Percentiles rank a stretch among this genome's conserved stretches.
phyloP scores from a whole-genome alignment of 1,140 invertebrate genomes.

The Neoseiulus cucumeris region DNA sequence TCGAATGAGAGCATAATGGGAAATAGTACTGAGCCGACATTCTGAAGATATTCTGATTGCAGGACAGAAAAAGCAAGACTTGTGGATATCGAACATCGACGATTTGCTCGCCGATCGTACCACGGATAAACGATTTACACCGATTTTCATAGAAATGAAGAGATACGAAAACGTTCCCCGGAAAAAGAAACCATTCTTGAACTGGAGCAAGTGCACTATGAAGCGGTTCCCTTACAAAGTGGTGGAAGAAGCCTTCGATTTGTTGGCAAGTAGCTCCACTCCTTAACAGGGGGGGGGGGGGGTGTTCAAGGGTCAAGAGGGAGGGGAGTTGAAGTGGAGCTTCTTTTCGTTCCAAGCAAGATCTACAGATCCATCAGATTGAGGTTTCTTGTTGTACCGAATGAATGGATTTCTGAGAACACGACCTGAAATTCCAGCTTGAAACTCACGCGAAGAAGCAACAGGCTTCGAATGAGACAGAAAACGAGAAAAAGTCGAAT shows the following conservation, averaged over 20 bases:
- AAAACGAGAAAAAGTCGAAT: neutral
- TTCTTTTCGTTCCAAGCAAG: too few relatives aligned
- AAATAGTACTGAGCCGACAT: too few relatives aligned
- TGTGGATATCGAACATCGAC: neutral
- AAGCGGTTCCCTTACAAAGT: neutral
- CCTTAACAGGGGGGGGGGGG: too few relatives aligned
- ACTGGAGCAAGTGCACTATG: slow-evolving; percentile 9
- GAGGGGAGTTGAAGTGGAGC: too few relatives aligned
- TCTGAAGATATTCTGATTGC: too few relatives aligned
- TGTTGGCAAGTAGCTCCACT: neutral
- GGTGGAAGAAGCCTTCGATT: neutral
- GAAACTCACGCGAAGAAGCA: neutral
- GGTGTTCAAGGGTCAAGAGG: too few relatives aligned
- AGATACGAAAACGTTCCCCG: neutral
- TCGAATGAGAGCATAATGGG: too few relatives aligned
- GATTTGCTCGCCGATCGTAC: neutral
- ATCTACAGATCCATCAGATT: too few relatives aligned
- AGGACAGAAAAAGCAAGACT: neutral
- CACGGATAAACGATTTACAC: neutral
- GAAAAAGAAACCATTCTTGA: slow-evolving; percentile 3
- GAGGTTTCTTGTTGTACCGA: too few relatives aligned
- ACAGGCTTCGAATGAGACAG: neutral
- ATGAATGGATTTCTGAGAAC: too few relatives aligned
- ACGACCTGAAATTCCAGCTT: neutral
- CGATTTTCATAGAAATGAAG: neutral